Base-by-base conservation (phyloP, 2,888 invertebrate genomes). In the Steinernema carpocapsae region DNA sequence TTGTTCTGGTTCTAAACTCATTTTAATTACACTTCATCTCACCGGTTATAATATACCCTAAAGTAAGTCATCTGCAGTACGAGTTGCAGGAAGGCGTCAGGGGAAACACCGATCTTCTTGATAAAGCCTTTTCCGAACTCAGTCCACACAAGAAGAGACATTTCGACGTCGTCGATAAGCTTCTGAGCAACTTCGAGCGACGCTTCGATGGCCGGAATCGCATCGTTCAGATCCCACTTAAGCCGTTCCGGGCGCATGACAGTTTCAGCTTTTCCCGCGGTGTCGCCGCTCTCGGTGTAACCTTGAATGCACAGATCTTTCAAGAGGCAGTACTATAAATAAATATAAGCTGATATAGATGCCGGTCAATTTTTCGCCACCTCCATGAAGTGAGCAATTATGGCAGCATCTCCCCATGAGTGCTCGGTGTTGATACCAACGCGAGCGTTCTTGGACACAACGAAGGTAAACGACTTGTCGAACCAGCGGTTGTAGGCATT, bases 341-440 rank as follows among this genome's bases (percentile, higher is more conserved):
- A n/a, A n/a, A n/a, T n/a, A n/a, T n/a, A n/a, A n/a, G n/a, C n/a
- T n/a, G n/a, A n/a, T n/a, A n/a, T n/a, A n/a, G n/a, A n/a, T n/a
- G 85, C 51, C 89, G 82, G 52, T 85, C 82, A 80, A 86, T n/a
- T n/a, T n/a, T n/a, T n/a, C n/a, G n/a, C n/a, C n/a, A n/a, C 92
- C 90, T 97, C 97, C 94, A 95, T 95, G 82, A 94, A 90, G 89
- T 95, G 94, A 80, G 93, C 94, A 92, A 95, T 92, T 84, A 97
- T 93, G 82, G 97, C 95, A 86, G 97, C 97, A 91, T 97, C 97
- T 83, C 95, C 96, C 96, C 97, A 97, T n/a, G 96, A 95, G 89
- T 97, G 97, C 89, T 97, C 97, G 0, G 95, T 94, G 90, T 97
- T 97, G 89, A 97, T 95, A 72, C 97, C 97, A 86, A 91, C 95